Evolutionary conservation across 1,140 invertebrate species (phyloP).

Genomic region (Temnothorax curvispinosus): DNA sequence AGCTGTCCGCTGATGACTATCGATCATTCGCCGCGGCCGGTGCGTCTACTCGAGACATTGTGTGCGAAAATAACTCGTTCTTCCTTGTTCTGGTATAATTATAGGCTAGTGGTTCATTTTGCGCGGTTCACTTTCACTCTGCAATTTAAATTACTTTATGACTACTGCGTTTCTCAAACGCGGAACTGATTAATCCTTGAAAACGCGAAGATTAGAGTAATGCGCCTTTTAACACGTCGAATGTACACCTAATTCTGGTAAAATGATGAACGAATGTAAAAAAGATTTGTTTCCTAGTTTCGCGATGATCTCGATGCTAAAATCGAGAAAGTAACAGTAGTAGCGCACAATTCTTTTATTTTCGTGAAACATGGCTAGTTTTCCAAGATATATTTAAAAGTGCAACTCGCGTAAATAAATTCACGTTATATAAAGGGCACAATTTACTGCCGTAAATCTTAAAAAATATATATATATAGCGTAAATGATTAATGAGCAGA

Average conservation of each 20-base stretch:
- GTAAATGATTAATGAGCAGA: background rate
- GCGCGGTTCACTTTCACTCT: constrained; percentile 35
- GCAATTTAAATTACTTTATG: constrained; percentile 38
- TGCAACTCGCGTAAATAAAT: background rate
- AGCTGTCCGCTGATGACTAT: background rate
- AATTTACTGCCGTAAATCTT: background rate
- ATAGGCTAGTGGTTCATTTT: constrained; percentile 19
- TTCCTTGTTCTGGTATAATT: constrained; percentile 30
- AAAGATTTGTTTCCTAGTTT: background rate
- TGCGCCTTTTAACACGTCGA: background rate
- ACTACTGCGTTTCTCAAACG: constrained; percentile 8
- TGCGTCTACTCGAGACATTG: constrained; percentile 24
- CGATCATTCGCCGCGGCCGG: background rate
- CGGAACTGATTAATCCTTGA: constrained; percentile 10
- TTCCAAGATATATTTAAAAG: background rate
- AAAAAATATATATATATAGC: background rate
- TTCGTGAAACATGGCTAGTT: background rate
- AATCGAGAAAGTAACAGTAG: background rate
- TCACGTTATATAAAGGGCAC: background rate
- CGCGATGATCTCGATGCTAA: background rate
- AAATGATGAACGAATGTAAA: background rate
- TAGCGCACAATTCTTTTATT: background rate
- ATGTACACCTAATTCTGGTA: background rate
- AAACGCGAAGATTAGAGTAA: background rate
- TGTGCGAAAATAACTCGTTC: constrained; percentile 8